A percentile compares a stretch with the other conserved stretches of the same genome.
These are phyloP conservation scores for Phataginus tricuspis DNA, from an alignment of 2,797 vertebrate genomes.

Conservation along the genomic window DNA sequence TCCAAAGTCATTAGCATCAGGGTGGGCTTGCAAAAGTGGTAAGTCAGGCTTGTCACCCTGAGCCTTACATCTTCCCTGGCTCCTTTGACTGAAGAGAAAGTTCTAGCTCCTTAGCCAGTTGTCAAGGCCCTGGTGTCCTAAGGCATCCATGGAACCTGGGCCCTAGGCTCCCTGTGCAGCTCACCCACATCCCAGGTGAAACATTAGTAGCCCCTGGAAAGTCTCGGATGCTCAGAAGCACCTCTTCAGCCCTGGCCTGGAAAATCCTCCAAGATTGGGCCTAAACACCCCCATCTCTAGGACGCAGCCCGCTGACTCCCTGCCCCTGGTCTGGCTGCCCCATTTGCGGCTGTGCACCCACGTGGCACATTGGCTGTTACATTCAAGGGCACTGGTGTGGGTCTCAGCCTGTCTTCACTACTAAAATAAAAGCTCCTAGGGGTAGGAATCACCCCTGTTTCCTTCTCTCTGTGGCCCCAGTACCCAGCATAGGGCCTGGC, in stretches of 20 bases:
- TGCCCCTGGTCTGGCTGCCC: neutral
- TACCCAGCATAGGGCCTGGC: neutral
- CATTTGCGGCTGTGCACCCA: neutral
- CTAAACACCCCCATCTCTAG: fast-evolving
- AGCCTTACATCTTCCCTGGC: neutral
- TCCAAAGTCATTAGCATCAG: neutral
- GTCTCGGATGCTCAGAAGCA: neutral
- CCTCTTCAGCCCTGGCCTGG: neutral
- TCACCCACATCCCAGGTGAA: neutral
- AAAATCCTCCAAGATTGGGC: neutral
- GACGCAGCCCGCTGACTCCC: fast-evolving
- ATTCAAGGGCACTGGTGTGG: neutral
- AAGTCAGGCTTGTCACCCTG: neutral
- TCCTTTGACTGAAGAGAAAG: neutral
- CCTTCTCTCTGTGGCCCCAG: neutral
- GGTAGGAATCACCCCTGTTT: neutral
- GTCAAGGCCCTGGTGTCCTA: neutral
- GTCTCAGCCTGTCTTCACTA: neutral
- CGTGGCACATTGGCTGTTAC: fast-evolving
- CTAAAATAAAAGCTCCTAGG: neutral
- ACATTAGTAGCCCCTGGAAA: neutral
- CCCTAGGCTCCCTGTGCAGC: fast-evolving
- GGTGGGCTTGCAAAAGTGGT: neutral
- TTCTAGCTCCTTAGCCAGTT: neutral
- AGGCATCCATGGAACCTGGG: neutral